Evolutionary conservation across 2,888 invertebrate genomes (phyloP), one percentile per base, ranked within the genome.

Genomic region (Ernsta delagoae): DNA sequence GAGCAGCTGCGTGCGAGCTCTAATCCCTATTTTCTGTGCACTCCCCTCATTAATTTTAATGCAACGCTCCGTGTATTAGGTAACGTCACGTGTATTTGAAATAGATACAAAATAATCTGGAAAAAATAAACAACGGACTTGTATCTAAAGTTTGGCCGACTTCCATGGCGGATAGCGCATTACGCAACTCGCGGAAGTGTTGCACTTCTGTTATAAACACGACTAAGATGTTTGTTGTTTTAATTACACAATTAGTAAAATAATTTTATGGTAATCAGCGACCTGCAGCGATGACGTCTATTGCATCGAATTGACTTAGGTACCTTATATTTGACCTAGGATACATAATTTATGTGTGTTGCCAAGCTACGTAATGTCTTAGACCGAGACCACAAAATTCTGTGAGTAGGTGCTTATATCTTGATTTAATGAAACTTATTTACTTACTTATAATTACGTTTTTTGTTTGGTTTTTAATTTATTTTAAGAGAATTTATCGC

Each of bases 1-100:
- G 72, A 73, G 72, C 74, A 77, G 75, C 78, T 71, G 72, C 72
- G 57, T 53, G 57, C 63, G 48, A 43, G 56, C n/a, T 56, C 61
- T 12, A 56, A 61, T 56, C 64, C 41, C 43, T 62, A 4, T 71
- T 67, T 67, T 64, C 54, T 65, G 36, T 34, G n/a, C 11, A 67
- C 31, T 59, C 61, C 67, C 67, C 67, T 66, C 53, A 56, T 67
- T 54, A 43, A 43, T 64, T 56, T 61, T 34, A 61, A 57, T 60
- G 45, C 67, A 61, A 36, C 59, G 24, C 43, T 36, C 45, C 41
- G 45, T 43, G 16, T 50, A 57, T 12, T 50, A 4, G 16, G 12
- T 45, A 56, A 62, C 60, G 4, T 41, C 39, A 16, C 7, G 48
- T 64, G 48, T 31, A 12, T 45, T 45, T 12, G 31, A 36, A 45